Base-by-base conservation (phyloP, 1,140 invertebrate species). In the Drosophila subobscura region DNA sequence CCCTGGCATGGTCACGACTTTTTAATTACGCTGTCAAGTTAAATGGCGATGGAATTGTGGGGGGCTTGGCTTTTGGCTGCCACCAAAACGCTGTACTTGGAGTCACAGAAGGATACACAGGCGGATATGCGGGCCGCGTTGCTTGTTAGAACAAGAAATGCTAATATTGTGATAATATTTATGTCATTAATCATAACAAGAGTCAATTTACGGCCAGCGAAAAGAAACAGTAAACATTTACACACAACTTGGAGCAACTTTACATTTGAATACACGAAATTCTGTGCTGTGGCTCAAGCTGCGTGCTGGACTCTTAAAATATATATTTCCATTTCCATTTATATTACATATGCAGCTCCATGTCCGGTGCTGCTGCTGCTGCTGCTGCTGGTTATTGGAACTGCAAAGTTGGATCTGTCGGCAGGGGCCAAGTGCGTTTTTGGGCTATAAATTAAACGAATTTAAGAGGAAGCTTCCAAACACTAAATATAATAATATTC, bases 401-500 rank as follows among this genome's bases (percentile, higher is more conserved):
- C 53, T 54, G 54, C 50, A 51, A 51, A 73, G 58, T 77, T 73
- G 73, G 50, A 66, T 66, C 46, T 56, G 65, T 76, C 68, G 83
- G 77, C 16, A 86, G 78, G 83, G 67, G 42, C 54, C 16, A 41
- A 58, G 59, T 51, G 50, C 49, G 64, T 71, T 75, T 72, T 37
- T 37, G 37, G 68, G 83, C 83, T 90, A 85, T 90, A 90, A 90
- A 90, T 90, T 89, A 90, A 85, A 74, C 75, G 80, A 85, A 88
- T 79, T 74, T 64, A 80, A 76, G 73, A 77, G 68, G 78, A 81
- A 81, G 73, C 72, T 67, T 60, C 76, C 68, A 72, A 77, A 66
- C 63, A 73, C 64, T 72, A 63, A 77, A 80, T 75, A 84, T 78
- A 74, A 88, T 90, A 89, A 80, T 86, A 80, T 75, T 83, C 85